These are phyloP conservation scores for Helicoverpa armigera DNA, from an alignment of 1,140 invertebrate species.

Conservation along the genomic window DNA sequence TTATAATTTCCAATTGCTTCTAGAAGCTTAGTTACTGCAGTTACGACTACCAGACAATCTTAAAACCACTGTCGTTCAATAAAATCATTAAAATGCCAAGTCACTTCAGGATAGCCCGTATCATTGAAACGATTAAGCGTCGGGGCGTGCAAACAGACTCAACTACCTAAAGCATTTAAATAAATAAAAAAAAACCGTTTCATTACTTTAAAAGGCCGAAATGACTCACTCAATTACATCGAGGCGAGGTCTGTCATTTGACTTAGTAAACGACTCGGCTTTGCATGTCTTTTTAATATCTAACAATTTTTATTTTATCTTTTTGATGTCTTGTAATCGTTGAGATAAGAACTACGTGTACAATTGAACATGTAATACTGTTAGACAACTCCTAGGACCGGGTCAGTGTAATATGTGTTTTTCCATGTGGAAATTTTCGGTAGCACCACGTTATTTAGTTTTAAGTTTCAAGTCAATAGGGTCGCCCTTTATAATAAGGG, in stretches of 20 bases:
- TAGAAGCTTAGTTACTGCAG: not conserved
- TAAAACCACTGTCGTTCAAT: not conserved
- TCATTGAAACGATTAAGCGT: slow-evolving; percentile 19
- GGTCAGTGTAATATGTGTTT: no score
- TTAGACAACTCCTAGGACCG: not conserved
- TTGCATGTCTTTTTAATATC: not conserved
- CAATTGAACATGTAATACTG: not conserved
- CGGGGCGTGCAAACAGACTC: not conserved
- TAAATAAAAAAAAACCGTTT: slow-evolving; percentile 10
- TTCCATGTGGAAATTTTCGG: no score
- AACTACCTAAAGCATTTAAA: slow-evolving; percentile 6
- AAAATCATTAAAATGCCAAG: slow-evolving; percentile 13
- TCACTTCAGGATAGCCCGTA: slow-evolving; percentile 21
- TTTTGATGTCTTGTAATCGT: slow-evolving; percentile 8
- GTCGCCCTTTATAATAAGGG: no score
- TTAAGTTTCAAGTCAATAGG: no score
- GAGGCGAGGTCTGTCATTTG: not conserved
- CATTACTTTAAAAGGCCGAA: slow-evolving; percentile 32
- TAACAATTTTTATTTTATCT: slow-evolving; percentile 11
- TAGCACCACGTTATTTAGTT: no score
- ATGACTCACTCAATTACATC: slow-evolving; percentile 28
- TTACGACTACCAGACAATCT: not conserved
- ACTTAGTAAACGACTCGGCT: slow-evolving; percentile 31
- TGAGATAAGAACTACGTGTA: not conserved
- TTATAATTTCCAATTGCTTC: not conserved